phyloP scores from a whole-genome alignment of 1,140 invertebrate genomes.

The Anoplolepis gracilipes region DNA sequence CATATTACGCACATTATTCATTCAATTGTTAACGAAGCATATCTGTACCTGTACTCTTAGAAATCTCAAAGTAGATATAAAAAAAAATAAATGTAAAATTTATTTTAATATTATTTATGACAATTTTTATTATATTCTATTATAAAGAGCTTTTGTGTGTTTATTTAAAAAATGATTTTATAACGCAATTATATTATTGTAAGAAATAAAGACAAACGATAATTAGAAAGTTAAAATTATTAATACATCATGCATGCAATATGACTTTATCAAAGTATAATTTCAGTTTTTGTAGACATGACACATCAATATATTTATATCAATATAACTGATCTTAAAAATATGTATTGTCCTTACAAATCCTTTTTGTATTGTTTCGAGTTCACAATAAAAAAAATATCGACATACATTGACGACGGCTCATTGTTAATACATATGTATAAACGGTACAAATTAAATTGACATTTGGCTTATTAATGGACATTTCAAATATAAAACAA shows the following conservation, averaged over 20 bases:
- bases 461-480: background rate
- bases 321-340: background rate
- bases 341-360: background rate
- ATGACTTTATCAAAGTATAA: conserved; percentile 2
- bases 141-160: background rate
- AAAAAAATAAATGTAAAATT: conserved; percentile 1
- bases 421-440: background rate
- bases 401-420: background rate
- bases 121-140: background rate
- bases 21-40: conserved; percentile 20
- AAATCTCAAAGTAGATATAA: background rate
- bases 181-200: background rate
- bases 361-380: background rate
- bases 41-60: background rate
- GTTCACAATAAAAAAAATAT: background rate
- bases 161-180: background rate
- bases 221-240: background rate
- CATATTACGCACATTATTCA: conserved; percentile 4
- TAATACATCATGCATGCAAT: background rate
- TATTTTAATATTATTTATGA: background rate
- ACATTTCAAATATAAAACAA: background rate
- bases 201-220: background rate
- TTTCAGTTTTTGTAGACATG: background rate
- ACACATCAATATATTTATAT: background rate
- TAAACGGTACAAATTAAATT: conserved; percentile 23